Conservation (phyloP, 1,140 invertebrate species). For the Cydia strobilella region DNA sequence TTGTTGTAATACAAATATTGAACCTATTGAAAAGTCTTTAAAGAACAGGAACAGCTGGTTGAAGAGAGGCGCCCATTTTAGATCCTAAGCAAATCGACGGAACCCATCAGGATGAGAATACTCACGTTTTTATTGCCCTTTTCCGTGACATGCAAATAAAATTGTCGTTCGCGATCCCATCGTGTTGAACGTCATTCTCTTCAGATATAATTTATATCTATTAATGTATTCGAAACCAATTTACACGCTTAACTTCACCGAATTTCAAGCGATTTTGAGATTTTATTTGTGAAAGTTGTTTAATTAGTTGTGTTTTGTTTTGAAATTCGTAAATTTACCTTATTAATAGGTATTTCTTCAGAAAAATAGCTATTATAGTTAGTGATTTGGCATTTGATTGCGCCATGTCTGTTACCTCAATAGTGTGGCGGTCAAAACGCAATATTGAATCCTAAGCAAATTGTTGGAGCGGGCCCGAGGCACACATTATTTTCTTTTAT, state of each 20-base stretch:
- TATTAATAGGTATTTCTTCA: no score
- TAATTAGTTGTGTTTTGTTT: no score
- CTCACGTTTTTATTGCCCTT: slow-evolving; percentile 47
- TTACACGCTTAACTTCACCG: no score
- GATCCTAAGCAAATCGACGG: slow-evolving; percentile 64
- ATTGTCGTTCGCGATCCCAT: slow-evolving; percentile 37
- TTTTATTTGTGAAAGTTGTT: no score
- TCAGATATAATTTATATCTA: no score
- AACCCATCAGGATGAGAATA: slow-evolving; percentile 44
- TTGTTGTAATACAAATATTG: slow-evolving; percentile 37
- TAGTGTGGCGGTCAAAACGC: slow-evolving; percentile 40
- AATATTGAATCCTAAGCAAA: slow-evolving; percentile 59
- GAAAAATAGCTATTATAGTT: slow-evolving; percentile 30
- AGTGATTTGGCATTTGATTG: slow-evolving; percentile 33
- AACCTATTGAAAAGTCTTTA: slow-evolving; percentile 38
- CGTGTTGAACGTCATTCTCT: slow-evolving; percentile 10
- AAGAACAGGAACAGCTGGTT: slow-evolving; percentile 45
- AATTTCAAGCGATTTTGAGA: no score
- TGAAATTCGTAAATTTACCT: no score
- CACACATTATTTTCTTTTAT: slow-evolving; percentile 56
- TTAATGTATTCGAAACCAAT: no score
- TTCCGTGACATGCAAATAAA: slow-evolving; percentile 43
- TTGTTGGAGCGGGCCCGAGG: slow-evolving; percentile 47
- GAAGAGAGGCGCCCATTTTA: slow-evolving; percentile 47
- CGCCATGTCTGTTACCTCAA: slow-evolving; percentile 24